These are phyloP conservation scores for Lamellibrachia luymesi DNA, from an alignment of 1,140 invertebrate genomes.

Conservation along the genomic window DNA sequence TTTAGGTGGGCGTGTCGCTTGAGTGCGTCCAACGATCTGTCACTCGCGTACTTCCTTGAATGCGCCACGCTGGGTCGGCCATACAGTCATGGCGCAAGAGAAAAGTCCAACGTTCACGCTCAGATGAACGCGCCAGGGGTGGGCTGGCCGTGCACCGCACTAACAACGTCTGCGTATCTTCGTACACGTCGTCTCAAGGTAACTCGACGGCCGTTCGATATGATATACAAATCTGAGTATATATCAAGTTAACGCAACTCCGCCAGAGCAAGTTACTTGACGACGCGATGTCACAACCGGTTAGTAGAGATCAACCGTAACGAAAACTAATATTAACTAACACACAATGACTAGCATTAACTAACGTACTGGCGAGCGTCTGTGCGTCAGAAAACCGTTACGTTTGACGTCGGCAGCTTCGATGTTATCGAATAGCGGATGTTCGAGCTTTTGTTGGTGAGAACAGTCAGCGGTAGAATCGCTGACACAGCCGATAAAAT, in stretches of 20 bases:
- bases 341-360: no score
- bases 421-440: not conserved
- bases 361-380: not conserved
- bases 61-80: not conserved
- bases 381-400: not conserved
- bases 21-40: not conserved
- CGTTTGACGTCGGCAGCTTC: not conserved
- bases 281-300: no score
- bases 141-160: not conserved
- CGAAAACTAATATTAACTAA: no score
- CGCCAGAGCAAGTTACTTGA: not conserved
- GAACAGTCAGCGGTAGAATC: not conserved
- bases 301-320: no score
- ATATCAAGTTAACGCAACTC: not conserved
- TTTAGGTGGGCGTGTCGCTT: not conserved
- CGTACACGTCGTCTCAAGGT: not conserved
- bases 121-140: not conserved
- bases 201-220: no score
- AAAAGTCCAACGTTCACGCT: not conserved
- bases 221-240: not conserved
- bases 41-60: not conserved
- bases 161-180: not conserved
- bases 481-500: not conserved
- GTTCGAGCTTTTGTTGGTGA: not conserved
- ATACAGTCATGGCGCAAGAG: not conserved